Evolutionary conservation across 1,140 invertebrate genomes (phyloP), one percentile per base, ranked within the genome.

Genomic region (Maconellicoccus hirsutus): DNA sequence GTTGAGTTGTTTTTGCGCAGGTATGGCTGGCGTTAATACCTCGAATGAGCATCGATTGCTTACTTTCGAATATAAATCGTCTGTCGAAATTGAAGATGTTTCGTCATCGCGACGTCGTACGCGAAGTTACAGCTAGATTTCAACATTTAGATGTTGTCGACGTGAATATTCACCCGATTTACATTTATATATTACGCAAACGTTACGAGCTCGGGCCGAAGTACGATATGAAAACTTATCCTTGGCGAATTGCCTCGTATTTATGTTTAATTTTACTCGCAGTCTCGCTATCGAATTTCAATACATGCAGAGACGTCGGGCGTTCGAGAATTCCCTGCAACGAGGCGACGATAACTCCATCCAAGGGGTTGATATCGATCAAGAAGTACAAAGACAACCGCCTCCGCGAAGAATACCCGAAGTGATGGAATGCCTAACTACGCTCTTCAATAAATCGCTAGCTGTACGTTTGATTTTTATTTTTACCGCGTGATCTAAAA

Each of bases 221-320:
- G 61, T 66, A 26, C 8, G 61, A 23, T 3, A 66, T 66, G 29
- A 12, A 33, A 33, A n/a, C n/a, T n/a, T n/a, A n/a, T n/a, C n/a
- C n/a, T 33, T 33, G 29, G 29, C 29, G 29, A 33, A n/a, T n/a
- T n/a, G n/a, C n/a, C n/a, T n/a, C n/a, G n/a, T n/a, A n/a, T n/a
- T n/a, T n/a, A n/a, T n/a, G n/a, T n/a, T n/a, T n/a, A n/a, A 66
- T 66, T 66, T 66, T 10, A 25, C 16, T 25, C 10, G 6, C 52
- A 66, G 61, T 66, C 61, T 66, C 10, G 61, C 61, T 3, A 66
- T 66, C 25, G 61, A 66, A 19, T 66, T 66, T 66, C 61, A 66
- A 66, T 66, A 66, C 19, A 10, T 66, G 16, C 61, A 66, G 25
- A 23, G 61, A 26, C 19, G 25, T 23, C 3, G 25, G 25, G 21